Conservation (phyloP, 2,113 vertebrate species). For the Callorhinus ursinus region DNA sequence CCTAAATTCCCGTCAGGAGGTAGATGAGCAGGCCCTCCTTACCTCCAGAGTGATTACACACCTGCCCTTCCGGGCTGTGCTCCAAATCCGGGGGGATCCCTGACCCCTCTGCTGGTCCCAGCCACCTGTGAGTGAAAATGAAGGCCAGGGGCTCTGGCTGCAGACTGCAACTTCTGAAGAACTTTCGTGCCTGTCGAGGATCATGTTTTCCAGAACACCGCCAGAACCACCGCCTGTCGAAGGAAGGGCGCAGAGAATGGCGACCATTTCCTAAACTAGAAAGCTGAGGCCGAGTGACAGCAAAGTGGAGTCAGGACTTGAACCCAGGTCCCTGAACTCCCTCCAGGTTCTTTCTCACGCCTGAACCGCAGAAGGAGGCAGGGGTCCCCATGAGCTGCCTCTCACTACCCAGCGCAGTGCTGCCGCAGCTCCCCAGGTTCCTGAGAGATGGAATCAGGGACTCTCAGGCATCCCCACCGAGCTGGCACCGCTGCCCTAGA, state of each 20-base stretch:
- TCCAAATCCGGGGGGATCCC: background rate
- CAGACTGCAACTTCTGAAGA: background rate
- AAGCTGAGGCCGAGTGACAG: background rate
- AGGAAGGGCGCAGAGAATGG: background rate
- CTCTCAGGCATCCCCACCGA: background rate
- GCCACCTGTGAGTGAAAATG: background rate
- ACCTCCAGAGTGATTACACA: background rate
- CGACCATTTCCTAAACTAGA: background rate
- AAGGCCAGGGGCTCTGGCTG: background rate
- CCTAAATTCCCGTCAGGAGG: background rate
- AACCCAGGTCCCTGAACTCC: conserved; percentile 43
- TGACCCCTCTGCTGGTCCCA: background rate
- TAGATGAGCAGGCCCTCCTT: background rate
- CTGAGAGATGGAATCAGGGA: accelerated
- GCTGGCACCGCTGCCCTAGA: background rate
- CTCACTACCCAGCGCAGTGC: background rate
- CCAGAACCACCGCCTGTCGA: background rate
- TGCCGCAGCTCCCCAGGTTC: background rate
- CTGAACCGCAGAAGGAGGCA: background rate
- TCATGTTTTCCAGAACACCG: too few relatives aligned
- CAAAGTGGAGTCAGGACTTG: background rate
- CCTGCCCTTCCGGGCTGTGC: background rate
- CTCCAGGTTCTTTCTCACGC: conserved; percentile 54
- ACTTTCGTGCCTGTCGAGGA: background rate
- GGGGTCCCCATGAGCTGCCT: background rate